Evolutionary conservation across 1,140 invertebrate species (phyloP).

Genomic region (Meloidogyne floridensis): DNA sequence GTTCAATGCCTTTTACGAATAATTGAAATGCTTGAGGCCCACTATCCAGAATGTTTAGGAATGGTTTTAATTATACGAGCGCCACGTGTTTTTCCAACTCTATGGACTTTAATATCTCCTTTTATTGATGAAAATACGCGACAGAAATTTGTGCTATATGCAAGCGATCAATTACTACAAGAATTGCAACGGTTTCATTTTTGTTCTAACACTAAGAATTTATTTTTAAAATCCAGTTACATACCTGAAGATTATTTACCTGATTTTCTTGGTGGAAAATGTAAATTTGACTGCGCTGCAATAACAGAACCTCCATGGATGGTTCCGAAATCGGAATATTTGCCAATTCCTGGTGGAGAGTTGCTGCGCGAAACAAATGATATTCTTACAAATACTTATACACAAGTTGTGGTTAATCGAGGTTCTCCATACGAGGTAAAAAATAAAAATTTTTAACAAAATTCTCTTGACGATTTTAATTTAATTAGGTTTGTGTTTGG

Average conservation of each 20-base stretch:
- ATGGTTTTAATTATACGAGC: constrained; percentile 81
- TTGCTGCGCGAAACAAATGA: constrained; percentile 68
- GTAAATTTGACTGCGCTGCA: constrained; percentile 73
- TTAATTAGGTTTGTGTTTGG: constrained; percentile 71
- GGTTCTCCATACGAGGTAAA: constrained; percentile 54
- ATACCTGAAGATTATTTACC: constrained; percentile 83
- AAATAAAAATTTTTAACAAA: background rate
- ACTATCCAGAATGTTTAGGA: constrained; percentile 69
- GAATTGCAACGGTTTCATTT: constrained; percentile 72
- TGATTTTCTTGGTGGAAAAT: constrained; percentile 85
- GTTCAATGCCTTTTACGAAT: constrained; percentile 85
- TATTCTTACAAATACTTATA: constrained; percentile 66
- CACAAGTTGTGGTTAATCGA: constrained; percentile 46
- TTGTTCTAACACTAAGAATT: background rate
- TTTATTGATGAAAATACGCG: constrained; percentile 95
- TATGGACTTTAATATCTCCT: constrained; percentile 95
- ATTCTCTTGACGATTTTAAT: background rate
- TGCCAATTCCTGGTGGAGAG: constrained; percentile 73
- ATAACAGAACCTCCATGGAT: constrained; percentile 74
- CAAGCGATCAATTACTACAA: constrained; percentile 53
- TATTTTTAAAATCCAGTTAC: constrained; percentile 68
- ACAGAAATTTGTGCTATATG: constrained; percentile 76
- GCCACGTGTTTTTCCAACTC: constrained; percentile 87
- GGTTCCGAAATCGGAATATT: constrained; percentile 85
- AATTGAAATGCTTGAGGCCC: constrained; percentile 84